Evolutionary conservation across 2,113 vertebrate species (phyloP).

Genomic region (Balaeniceps rex): DNA sequence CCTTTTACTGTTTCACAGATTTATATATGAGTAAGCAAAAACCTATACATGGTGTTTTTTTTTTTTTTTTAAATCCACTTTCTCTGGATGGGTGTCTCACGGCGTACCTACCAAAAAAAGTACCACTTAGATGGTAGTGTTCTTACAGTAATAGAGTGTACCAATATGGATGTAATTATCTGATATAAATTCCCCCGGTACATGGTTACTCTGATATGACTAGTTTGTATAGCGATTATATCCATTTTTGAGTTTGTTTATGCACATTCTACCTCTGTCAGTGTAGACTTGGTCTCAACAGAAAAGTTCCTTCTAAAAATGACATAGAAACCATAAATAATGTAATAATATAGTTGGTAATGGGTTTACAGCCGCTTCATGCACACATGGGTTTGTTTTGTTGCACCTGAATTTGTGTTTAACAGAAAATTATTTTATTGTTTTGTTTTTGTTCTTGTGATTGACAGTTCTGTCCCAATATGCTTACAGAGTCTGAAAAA

Average conservation of each 20-base stretch:
- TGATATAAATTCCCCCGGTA: neutral
- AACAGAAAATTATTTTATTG: neutral
- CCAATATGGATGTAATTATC: neutral
- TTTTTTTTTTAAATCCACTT: neutral
- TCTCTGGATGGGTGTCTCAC: neutral
- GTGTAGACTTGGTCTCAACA: neutral
- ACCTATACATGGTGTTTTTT: fast-evolving
- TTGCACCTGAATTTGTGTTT: neutral
- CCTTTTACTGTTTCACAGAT: neutral
- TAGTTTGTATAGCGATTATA: neutral
- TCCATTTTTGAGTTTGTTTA: neutral
- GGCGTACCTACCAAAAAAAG: neutral
- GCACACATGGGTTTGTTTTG: neutral
- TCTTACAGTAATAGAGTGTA: neutral
- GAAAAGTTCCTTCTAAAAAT: neutral
- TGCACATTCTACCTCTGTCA: neutral
- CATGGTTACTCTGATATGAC: neutral
- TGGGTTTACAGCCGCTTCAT: neutral
- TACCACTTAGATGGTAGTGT: neutral
- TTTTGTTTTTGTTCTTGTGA: neutral
- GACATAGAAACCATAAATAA: neutral
- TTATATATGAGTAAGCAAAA: neutral
- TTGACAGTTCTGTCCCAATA: neutral
- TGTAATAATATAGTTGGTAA: neutral
- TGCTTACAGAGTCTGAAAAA: neutral